Percentiles rank a stretch among this genome's conserved stretches.
Evolutionary conservation across 2,888 invertebrate species (phyloP).

Genomic region (Scaptomyza reducta): DNA sequence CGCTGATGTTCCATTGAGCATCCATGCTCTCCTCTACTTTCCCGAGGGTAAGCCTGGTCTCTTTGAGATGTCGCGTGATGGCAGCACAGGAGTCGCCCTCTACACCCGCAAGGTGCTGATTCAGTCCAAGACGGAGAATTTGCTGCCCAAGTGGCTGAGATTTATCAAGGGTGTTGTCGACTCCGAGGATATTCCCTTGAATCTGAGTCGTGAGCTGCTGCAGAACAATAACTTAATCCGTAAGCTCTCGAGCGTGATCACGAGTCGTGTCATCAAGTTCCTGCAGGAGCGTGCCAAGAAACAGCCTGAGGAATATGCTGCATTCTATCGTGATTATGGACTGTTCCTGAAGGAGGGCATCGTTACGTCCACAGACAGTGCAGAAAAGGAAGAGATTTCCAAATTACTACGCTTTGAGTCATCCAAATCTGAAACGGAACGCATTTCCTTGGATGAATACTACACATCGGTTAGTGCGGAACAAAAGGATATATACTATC

Average conservation of each 20-base stretch:
- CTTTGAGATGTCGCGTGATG: slow-evolving; percentile 95
- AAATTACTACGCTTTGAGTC: slow-evolving; percentile 96
- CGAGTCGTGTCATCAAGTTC: slow-evolving; percentile 92
- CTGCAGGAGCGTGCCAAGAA: slow-evolving; percentile 93
- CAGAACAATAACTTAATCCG: slow-evolving; percentile 97
- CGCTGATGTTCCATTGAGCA: slow-evolving; percentile 91
- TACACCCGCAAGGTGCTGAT: slow-evolving; percentile 97
- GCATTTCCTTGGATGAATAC: slow-evolving; percentile 93
- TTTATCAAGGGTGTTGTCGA: slow-evolving; percentile 99
- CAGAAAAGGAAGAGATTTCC: slow-evolving; percentile 95
- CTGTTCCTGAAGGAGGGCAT: slow-evolving; percentile 98
- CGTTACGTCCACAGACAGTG: slow-evolving; percentile 91
- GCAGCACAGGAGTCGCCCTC: slow-evolving; percentile 93
- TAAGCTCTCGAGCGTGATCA: slow-evolving; percentile 93
- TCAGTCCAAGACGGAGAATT: slow-evolving; percentile 94
- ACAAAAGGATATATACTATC: slow-evolving; percentile 94
- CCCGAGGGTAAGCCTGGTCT: slow-evolving; percentile 96
- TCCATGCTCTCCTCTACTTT: slow-evolving; percentile 95
- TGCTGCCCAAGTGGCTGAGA: slow-evolving; percentile 97
- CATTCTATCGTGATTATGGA: slow-evolving; percentile 96
- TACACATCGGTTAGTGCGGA: slow-evolving; percentile 87
- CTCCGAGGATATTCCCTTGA: slow-evolving; percentile 99
- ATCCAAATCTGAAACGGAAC: slow-evolving; percentile 88
- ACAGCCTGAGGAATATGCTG: slow-evolving; percentile 90
- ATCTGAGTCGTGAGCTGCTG: slow-evolving; percentile 96